phyloP scores from a whole-genome alignment of 2,797 vertebrate genomes.

The Garrulus glandarius region DNA sequence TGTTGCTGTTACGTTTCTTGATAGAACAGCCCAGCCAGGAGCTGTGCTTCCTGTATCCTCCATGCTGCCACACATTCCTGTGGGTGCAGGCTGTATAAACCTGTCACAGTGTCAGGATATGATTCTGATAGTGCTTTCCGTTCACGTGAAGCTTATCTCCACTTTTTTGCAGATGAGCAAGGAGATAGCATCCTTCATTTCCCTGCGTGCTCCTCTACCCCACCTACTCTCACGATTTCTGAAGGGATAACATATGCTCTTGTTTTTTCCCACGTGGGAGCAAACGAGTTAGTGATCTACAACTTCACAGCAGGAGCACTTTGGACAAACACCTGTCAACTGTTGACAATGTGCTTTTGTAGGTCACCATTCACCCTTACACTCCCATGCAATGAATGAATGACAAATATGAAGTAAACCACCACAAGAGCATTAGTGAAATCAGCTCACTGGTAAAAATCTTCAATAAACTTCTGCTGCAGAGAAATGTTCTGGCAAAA shows the following conservation, averaged over 20 bases:
- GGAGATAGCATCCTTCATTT: neutral
- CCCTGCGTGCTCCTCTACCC: neutral
- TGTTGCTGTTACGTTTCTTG: neutral
- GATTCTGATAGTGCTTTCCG: neutral
- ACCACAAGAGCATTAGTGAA: neutral
- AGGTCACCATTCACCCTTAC: neutral
- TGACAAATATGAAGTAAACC: neutral
- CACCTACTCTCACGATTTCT: neutral
- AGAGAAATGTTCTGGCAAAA: neutral
- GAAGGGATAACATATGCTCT: neutral
- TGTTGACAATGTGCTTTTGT: neutral
- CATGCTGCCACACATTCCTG: neutral
- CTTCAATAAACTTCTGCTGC: neutral
- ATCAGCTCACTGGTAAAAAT: neutral
- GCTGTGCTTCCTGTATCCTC: neutral
- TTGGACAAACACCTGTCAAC: neutral
- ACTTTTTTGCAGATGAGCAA: neutral
- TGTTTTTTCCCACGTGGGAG: neutral
- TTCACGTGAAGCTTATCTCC: neutral
- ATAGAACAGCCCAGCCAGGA: neutral
- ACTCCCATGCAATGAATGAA: neutral
- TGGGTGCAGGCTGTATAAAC: neutral
- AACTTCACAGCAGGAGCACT: neutral
- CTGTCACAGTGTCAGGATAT: neutral
- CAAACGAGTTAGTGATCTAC: neutral